Percentiles rank a stretch among this genome's conserved stretches.
Conservation (phyloP, 1,140 invertebrate species). For the Cydia fagiglandana region DNA sequence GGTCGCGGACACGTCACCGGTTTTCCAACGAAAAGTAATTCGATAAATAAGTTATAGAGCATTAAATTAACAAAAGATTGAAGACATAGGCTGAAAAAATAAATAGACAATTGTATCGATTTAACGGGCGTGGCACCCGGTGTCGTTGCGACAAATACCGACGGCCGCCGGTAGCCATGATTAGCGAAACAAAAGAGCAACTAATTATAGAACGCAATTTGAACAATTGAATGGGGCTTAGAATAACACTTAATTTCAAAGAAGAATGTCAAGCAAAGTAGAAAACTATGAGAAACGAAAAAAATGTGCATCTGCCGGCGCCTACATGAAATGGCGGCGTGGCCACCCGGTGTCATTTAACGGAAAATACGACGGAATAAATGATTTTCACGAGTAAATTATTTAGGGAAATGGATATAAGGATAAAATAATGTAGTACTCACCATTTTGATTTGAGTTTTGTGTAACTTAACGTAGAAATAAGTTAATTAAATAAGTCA, state of each 20-base stretch:
- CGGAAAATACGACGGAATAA: conserved; percentile 20
- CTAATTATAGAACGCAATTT: neutral
- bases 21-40: conserved; percentile 2
- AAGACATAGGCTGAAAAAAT: neutral
- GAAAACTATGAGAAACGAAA: neutral
- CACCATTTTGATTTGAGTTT: conserved; percentile 76
- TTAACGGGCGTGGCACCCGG: conserved; percentile 14
- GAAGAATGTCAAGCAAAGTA: conserved; percentile 12
- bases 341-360: conserved; percentile 53
- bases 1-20: conserved; percentile 38
- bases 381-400: neutral
- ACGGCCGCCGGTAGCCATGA: conserved; percentile 9
- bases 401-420: conserved; percentile 21
- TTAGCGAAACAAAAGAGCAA: conserved; percentile 9
- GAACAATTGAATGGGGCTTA: neutral
- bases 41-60: neutral
- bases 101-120: neutral
- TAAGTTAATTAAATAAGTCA: conserved; percentile 73
- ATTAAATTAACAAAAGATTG: neutral
- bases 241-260: neutral
- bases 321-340: conserved; percentile 65
- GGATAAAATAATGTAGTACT: conserved; percentile 49
- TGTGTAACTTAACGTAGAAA: conserved; percentile 72
- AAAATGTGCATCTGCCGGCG: neutral
- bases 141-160: conserved; percentile 4